Conservation (phyloP, 2,888 invertebrate genomes). For the Liposcelis brunnea region DNA sequence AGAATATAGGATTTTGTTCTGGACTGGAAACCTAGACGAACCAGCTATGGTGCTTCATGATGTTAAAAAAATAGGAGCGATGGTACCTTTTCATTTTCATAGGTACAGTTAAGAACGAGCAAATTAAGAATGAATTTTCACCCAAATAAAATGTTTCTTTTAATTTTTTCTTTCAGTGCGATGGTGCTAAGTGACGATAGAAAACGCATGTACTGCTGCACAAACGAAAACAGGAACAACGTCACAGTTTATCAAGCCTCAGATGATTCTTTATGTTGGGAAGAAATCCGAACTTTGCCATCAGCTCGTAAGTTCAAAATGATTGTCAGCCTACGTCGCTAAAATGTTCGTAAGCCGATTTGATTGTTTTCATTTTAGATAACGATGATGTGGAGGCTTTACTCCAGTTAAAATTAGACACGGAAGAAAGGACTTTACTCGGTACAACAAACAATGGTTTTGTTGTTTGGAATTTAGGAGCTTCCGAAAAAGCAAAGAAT, state of each 20-base stretch:
- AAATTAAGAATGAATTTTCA: constrained; percentile 8
- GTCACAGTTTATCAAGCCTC: constrained; percentile 31
- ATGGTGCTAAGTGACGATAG: constrained; percentile 50
- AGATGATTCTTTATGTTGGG: constrained; percentile 41
- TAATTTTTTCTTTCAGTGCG: constrained; percentile 30
- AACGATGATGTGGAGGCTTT: constrained; percentile 59
- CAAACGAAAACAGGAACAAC: constrained; percentile 32
- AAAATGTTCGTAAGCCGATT: background rate
- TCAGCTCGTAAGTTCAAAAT: constrained; percentile 27
- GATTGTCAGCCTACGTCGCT: background rate
- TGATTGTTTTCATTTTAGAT: constrained; percentile 22
- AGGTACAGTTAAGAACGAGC: constrained; percentile 30
- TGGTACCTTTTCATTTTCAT: constrained; percentile 40
- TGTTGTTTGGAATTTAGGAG: constrained; percentile 58
- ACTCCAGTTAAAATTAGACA: constrained; percentile 67
- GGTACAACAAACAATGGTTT: constrained; percentile 77
- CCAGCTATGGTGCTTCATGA: constrained; percentile 49
- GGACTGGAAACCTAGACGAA: constrained; percentile 68
- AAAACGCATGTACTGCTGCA: constrained; percentile 49
- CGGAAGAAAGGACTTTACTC: constrained; percentile 59
- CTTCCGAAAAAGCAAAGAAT: background rate
- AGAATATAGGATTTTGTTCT: constrained; percentile 55
- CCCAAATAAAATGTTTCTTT: constrained; percentile 5
- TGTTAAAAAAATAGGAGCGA: constrained; percentile 32
- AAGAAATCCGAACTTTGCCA: constrained; percentile 39